These are phyloP conservation scores for Hanleya hanleyi DNA, from an alignment of 2,888 invertebrate species.

Conservation along the genomic window DNA sequence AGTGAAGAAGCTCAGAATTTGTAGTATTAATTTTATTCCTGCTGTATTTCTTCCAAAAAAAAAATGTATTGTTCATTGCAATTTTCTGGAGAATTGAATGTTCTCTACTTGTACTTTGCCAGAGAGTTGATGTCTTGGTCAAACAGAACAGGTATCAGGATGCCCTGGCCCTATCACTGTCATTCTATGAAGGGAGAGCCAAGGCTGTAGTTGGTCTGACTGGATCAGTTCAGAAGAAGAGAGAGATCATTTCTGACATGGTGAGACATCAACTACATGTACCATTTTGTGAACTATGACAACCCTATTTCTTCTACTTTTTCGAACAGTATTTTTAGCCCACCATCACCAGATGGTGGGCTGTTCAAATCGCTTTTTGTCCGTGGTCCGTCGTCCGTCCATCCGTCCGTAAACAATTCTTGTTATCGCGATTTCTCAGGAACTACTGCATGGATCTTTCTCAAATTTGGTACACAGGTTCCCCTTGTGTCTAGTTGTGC, in stretches of 20 bases:
- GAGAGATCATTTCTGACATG: conserved; percentile 60
- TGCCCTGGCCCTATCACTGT: conserved; percentile 78
- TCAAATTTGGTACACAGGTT: no score
- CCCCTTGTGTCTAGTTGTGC: no score
- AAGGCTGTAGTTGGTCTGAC: conserved; percentile 77
- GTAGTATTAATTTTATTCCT: no score
- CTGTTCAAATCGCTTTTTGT: no score
- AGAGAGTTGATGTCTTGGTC: conserved; percentile 75
- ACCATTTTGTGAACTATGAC: not conserved
- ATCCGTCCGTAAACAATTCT: no score
- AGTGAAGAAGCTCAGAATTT: no score
- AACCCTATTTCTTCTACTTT: not conserved
- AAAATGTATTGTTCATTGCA: not conserved
- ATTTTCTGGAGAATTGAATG: not conserved
- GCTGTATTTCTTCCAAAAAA: no score
- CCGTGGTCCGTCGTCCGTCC: no score
- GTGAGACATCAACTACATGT: conserved; percentile 45
- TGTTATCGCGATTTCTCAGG: no score
- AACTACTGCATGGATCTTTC: no score
- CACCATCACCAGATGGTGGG: no score
- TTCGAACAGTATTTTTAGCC: not conserved
- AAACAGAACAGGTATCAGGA: conserved; percentile 77
- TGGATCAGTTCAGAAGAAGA: conserved; percentile 54
- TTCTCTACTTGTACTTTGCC: no score
- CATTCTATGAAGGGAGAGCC: conserved; percentile 79